Percentiles rank a stretch among this genome's conserved stretches.
Evolutionary conservation across 1,140 invertebrate genomes (phyloP).

Genomic region (Drosophila yakuba): DNA sequence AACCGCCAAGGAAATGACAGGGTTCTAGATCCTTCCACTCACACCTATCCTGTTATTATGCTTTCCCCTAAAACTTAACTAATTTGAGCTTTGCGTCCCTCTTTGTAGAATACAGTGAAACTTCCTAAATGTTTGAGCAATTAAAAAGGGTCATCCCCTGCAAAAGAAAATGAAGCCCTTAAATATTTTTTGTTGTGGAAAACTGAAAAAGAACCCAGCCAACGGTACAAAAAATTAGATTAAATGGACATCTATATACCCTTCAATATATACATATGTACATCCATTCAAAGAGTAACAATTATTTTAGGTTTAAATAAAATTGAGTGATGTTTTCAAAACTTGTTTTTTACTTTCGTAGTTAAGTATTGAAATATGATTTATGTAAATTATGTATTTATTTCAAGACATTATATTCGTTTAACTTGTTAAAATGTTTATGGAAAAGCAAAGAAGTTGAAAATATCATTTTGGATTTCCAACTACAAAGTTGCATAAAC

Average conservation of each 20-base stretch:
- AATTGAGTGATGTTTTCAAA: too few species aligned
- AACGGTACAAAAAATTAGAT: not conserved
- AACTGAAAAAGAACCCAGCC: not conserved
- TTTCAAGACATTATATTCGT: too few species aligned
- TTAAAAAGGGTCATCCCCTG: conserved; percentile 64
- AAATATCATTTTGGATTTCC: not conserved
- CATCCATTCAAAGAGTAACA: too few species aligned
- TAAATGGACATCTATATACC: not conserved
- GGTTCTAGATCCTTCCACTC: not conserved
- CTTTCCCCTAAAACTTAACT: conserved; percentile 12
- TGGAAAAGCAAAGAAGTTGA: not conserved
- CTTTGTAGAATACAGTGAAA: conserved; percentile 23
- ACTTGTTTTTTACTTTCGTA: too few species aligned
- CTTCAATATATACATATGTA: too few species aligned
- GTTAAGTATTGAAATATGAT: too few species aligned
- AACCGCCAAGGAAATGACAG: conserved; percentile 23
- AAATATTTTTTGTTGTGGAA: conserved; percentile 22
- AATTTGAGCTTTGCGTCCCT: conserved; percentile 27
- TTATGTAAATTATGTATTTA: too few species aligned
- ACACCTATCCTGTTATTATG: conserved; percentile 11
- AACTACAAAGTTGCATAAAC: not conserved
- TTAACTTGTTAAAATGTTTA: too few species aligned
- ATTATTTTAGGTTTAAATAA: not conserved
- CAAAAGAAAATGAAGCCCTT: conserved; percentile 29
- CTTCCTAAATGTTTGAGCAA: conserved; percentile 55